Evolutionary conservation across 2,113 vertebrate genomes (phyloP).

Genomic region (Chionis minor): DNA sequence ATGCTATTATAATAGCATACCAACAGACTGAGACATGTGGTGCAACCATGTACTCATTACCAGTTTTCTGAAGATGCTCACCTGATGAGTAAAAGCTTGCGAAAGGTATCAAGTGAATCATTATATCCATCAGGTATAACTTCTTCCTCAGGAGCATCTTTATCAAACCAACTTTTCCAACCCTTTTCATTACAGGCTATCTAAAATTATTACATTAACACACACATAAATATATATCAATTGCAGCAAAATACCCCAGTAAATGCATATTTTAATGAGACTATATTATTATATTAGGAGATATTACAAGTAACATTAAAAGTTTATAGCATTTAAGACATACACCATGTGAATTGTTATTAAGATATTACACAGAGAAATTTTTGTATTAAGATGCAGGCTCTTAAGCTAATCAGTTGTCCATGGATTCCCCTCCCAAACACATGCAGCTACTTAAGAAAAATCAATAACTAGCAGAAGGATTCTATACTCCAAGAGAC

Average conservation of each 20-base stretch:
- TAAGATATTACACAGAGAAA: background rate
- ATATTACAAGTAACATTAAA: background rate
- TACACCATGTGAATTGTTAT: background rate
- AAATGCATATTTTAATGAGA: background rate
- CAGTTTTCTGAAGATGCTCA: constrained; percentile 23
- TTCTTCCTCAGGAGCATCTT: constrained; percentile 78
- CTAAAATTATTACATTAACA: constrained; percentile 44
- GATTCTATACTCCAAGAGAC: background rate
- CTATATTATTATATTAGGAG: background rate
- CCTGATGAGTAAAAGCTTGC: constrained; percentile 79
- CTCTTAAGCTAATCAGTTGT: background rate
- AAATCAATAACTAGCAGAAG: background rate
- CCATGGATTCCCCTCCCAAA: background rate
- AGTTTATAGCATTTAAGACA: background rate
- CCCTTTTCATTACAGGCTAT: constrained; percentile 69
- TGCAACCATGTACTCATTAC: background rate
- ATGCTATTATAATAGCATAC: background rate
- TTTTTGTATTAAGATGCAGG: background rate
- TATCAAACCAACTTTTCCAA: constrained; percentile 80
- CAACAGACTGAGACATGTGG: background rate
- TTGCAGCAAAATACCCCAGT: background rate
- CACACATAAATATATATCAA: background rate
- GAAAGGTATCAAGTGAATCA: constrained; percentile 73
- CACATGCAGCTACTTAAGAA: background rate
- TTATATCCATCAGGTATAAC: constrained; percentile 77